These are phyloP conservation scores for Calliopum simillimum DNA, from an alignment of 2,888 invertebrate genomes.

Conservation along the genomic window DNA sequence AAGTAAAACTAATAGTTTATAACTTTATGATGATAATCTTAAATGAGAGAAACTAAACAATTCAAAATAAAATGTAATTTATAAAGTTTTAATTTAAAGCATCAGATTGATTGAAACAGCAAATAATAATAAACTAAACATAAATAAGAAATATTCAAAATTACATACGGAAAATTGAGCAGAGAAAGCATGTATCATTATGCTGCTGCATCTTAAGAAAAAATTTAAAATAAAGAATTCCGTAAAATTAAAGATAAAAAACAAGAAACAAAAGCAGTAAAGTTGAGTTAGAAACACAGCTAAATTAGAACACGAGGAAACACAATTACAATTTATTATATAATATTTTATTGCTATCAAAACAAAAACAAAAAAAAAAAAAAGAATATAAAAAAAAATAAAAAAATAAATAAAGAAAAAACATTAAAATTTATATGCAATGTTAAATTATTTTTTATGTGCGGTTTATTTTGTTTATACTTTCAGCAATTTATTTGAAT, in stretches of 20 bases:
- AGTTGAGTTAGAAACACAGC: slow-evolving; percentile 22
- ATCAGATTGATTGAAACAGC: background rate
- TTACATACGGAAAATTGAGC: background rate
- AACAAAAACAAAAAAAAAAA: slow-evolving; percentile 15
- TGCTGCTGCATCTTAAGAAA: too few species aligned
- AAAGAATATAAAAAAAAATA: slow-evolving; percentile 1
- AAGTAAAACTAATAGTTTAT: slow-evolving; percentile 24
- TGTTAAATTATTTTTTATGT: slow-evolving; percentile 14
- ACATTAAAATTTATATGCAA: slow-evolving; percentile 10
- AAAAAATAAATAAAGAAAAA: slow-evolving; percentile 10
- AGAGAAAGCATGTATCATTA: too few species aligned
- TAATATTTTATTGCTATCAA: slow-evolving; percentile 30
- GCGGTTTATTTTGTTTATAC: slow-evolving; percentile 7
- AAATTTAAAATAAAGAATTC: slow-evolving; percentile 6
- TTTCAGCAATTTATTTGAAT: background rate
- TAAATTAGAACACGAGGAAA: slow-evolving; percentile 27
- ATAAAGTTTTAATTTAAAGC: slow-evolving; percentile 23
- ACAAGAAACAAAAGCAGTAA: slow-evolving; percentile 2
- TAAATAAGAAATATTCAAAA: slow-evolving; percentile 18
- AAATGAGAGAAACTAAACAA: slow-evolving; percentile 21
- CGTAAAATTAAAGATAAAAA: slow-evolving; percentile 4
- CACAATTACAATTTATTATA: slow-evolving; percentile 24
- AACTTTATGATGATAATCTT: slow-evolving; percentile 18
- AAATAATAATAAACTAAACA: slow-evolving; percentile 6
- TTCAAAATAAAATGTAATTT: slow-evolving; percentile 18